Percentiles rank a stretch among this genome's conserved stretches.
Evolutionary conservation across 2,797 vertebrate species (phyloP).

Genomic region (Clarias laeviceps): DNA sequence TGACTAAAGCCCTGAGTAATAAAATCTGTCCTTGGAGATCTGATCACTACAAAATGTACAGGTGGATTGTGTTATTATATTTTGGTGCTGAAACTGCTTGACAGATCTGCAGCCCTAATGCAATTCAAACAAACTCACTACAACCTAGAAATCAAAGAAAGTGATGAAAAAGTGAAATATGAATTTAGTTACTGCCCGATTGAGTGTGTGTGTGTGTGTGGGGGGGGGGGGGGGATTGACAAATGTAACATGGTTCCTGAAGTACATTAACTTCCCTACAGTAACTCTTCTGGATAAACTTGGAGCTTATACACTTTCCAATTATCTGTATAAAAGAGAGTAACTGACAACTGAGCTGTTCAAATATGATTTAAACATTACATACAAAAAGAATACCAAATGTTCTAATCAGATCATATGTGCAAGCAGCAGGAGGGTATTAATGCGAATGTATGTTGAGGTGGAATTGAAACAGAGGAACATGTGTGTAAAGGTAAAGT

Average conservation of each 20-base stretch:
- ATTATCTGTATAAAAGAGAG: neutral
- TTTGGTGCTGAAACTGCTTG: neutral
- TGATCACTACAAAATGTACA: neutral
- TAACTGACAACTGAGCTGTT: neutral
- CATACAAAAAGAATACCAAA: neutral
- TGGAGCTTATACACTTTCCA: neutral
- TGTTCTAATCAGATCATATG: neutral
- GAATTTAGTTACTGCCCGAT: neutral
- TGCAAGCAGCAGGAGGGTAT: neutral
- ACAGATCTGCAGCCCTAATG: neutral
- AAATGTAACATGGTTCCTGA: neutral
- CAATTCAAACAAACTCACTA: neutral
- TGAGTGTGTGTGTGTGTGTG: neutral
- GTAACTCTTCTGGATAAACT: too few species aligned
- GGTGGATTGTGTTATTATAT: neutral
- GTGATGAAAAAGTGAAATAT: neutral
- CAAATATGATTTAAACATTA: neutral
- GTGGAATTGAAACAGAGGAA: neutral
- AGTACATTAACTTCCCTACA: neutral
- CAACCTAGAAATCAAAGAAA: neutral
- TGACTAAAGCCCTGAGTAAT: neutral
- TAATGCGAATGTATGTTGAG: neutral
- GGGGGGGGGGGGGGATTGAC: too few species aligned
- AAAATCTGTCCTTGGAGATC: neutral
- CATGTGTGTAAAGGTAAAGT: neutral